These are phyloP conservation scores for Hydropsyche tenuis DNA, from an alignment of 1,140 invertebrate species.

Conservation along the genomic window DNA sequence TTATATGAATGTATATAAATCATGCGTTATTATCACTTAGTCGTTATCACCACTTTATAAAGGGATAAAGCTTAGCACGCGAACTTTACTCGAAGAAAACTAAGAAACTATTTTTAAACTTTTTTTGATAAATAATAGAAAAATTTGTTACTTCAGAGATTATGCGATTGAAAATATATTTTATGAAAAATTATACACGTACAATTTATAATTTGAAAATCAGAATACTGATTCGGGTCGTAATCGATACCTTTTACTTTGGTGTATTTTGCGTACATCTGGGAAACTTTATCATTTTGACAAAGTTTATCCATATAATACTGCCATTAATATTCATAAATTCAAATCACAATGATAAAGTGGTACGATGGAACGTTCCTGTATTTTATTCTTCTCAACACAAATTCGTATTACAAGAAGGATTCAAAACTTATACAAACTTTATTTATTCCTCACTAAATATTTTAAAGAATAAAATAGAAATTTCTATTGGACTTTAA, in stretches of 20 bases:
- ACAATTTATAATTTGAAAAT: background rate
- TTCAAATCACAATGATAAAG: slow-evolving; percentile 23
- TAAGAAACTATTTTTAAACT: background rate
- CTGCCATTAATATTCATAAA: slow-evolving; percentile 25
- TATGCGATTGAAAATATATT: too few relatives aligned
- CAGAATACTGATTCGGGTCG: background rate
- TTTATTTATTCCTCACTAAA: too few relatives aligned
- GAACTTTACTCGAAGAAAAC: background rate
- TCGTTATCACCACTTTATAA: background rate
- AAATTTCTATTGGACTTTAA: too few relatives aligned
- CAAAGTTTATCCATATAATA: slow-evolving; percentile 26
- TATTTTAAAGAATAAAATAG: too few relatives aligned
- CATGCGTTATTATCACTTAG: background rate
- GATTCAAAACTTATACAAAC: background rate
- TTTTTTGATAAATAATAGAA: background rate
- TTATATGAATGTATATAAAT: too few relatives aligned
- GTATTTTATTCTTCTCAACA: background rate
- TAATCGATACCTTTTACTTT: slow-evolving; percentile 6
- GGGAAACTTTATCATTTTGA: slow-evolving; percentile 27
- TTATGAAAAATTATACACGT: too few relatives aligned
- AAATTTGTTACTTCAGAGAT: background rate
- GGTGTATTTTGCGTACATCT: slow-evolving; percentile 10
- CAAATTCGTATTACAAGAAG: background rate
- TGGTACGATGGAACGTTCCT: background rate
- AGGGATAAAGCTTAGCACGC: background rate